These are phyloP conservation scores for Zhuqinia jingwanae DNA, from an alignment of 2,888 invertebrate genomes.

Conservation along the genomic window DNA sequence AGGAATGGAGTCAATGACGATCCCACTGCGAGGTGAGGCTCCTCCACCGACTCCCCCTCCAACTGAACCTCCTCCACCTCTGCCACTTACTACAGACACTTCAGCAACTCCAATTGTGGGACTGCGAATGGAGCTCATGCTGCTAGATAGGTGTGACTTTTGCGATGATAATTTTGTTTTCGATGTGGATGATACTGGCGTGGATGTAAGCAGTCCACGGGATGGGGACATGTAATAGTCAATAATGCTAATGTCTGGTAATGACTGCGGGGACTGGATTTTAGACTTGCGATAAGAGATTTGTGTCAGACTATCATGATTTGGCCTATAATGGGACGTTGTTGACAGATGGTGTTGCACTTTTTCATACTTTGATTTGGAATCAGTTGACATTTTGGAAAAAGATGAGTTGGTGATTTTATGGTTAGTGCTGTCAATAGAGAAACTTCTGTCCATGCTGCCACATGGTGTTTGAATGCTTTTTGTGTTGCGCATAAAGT, in stretches of 20 bases:
- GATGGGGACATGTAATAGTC: slow-evolving; percentile 70
- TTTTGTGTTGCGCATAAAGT: slow-evolving; percentile 76
- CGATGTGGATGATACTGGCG: slow-evolving; percentile 72
- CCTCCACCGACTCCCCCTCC: slow-evolving; percentile 20
- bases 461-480: slow-evolving; percentile 69
- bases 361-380: slow-evolving; percentile 41
- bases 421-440: slow-evolving; percentile 58
- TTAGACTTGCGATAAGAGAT: slow-evolving; percentile 62
- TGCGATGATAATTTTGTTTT: slow-evolving; percentile 58
- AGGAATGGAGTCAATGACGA: slow-evolving; percentile 75
- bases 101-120: slow-evolving; percentile 60
- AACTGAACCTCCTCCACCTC: not conserved
- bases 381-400: slow-evolving; percentile 47
- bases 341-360: slow-evolving; percentile 31
- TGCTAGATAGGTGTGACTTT: slow-evolving; percentile 62
- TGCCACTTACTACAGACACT: slow-evolving; percentile 62
- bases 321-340: slow-evolving; percentile 46
- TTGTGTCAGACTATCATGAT: slow-evolving; percentile 68
- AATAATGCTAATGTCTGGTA: slow-evolving; percentile 74
- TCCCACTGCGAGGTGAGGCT: slow-evolving; percentile 59
- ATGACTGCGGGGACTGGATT: slow-evolving; percentile 69
- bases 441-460: slow-evolving; percentile 59
- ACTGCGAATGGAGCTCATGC: slow-evolving; percentile 69
- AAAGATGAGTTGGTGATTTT: slow-evolving; percentile 50
- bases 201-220: slow-evolving; percentile 72